Evolutionary conservation across 2,888 invertebrate species (phyloP).

Genomic region (Dorcus parallelipipedus): DNA sequence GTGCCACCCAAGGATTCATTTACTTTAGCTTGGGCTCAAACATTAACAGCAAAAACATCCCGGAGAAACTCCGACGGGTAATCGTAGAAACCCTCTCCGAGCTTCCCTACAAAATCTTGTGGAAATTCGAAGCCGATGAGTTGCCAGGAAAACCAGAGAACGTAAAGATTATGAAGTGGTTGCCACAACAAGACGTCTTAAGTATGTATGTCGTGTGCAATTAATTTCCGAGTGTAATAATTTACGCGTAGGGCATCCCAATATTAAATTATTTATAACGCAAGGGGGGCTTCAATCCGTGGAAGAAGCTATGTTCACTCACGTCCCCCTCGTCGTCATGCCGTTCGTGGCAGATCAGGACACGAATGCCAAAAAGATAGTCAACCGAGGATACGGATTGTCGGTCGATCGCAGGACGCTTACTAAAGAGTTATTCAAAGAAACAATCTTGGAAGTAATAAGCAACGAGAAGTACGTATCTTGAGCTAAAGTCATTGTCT

Average conservation of each 20-base stretch:
- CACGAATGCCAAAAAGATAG: conserved; percentile 21
- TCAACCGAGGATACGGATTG: conserved; percentile 14
- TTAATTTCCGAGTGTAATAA: too few relatives aligned
- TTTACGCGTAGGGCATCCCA: conserved; percentile 39
- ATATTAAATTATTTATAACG: conserved; percentile 50
- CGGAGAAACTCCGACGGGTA: conserved; percentile 32
- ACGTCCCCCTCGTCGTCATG: conserved; percentile 47
- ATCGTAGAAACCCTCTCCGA: conserved; percentile 42
- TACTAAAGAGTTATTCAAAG: conserved; percentile 13
- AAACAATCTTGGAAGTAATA: conserved; percentile 22
- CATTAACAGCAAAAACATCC: conserved; percentile 40
- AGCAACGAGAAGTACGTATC: conserved; percentile 18
- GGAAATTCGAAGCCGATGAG: conserved; percentile 47
- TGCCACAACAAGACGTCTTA: conserved; percentile 46
- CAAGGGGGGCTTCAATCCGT: conserved; percentile 51
- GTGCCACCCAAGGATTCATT: conserved; percentile 41
- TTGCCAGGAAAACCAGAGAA: conserved; percentile 40
- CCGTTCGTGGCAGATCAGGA: conserved; percentile 45
- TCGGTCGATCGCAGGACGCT: conserved; percentile 14
- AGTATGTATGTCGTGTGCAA: conserved; percentile 25
- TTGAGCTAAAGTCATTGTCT: too few relatives aligned
- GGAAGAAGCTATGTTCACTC: conserved; percentile 47
- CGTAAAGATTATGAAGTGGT: conserved; percentile 45
- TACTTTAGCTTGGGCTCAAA: conserved; percentile 49
- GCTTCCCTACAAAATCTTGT: conserved; percentile 47